Conservation (phyloP, 2,797 vertebrate genomes). For the Picus viridis region DNA sequence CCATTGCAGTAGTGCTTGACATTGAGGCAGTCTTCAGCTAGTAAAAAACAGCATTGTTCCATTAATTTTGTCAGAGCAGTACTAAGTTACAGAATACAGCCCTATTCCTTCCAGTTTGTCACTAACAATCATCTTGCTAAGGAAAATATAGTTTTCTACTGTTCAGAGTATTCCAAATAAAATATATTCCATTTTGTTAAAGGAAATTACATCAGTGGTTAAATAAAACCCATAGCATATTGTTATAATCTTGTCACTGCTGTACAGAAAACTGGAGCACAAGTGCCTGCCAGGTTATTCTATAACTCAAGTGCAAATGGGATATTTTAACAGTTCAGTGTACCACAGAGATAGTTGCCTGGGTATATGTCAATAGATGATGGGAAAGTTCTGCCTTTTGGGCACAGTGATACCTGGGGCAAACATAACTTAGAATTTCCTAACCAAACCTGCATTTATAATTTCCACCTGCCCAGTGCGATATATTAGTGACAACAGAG, state of each 20-base stretch:
- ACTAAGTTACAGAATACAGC: neutral
- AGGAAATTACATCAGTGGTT: neutral
- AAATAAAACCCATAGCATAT: conserved; percentile 13
- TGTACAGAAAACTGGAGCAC: neutral
- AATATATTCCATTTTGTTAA: neutral
- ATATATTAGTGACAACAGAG: neutral
- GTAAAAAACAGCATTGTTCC: neutral
- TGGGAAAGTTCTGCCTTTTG: neutral
- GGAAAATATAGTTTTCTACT: neutral
- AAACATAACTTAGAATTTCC: neutral
- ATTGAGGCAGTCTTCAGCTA: neutral
- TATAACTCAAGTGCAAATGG: neutral
- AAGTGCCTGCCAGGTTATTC: neutral
- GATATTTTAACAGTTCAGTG: neutral
- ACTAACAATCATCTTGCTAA: too few relatives aligned
- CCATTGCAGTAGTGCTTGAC: neutral
- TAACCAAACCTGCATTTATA: neutral
- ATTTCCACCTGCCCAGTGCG: neutral
- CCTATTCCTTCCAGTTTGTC: neutral
- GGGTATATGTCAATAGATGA: neutral
- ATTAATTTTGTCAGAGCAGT: neutral
- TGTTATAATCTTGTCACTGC: neutral
- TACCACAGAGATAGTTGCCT: neutral
- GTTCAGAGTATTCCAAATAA: conserved; percentile 15
- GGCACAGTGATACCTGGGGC: neutral